phyloP scores from a whole-genome alignment of 2,888 invertebrate species.

The Syrista parreyssii region DNA sequence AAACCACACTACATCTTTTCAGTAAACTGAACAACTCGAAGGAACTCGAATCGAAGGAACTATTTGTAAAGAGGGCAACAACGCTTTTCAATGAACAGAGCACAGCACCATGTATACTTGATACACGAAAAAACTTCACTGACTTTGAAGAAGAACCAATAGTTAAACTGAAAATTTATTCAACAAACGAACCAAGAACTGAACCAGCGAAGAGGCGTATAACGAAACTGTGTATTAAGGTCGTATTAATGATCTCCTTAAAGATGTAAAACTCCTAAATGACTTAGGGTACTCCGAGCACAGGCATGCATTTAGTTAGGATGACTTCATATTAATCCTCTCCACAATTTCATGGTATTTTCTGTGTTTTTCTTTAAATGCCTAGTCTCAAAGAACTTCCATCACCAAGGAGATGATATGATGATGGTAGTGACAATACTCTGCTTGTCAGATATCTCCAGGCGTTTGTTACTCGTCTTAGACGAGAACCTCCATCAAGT shows the following conservation, averaged over 20 bases:
- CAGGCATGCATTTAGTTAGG: neutral
- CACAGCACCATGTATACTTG: neutral
- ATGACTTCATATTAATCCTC: neutral
- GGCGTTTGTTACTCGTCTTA: neutral
- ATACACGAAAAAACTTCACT: neutral
- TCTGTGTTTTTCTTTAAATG: neutral
- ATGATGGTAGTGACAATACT: neutral
- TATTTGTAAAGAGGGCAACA: neutral
- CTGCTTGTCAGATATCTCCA: neutral
- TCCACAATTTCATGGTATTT: neutral
- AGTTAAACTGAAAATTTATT: neutral
- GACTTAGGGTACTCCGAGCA: neutral
- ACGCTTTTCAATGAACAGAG: neutral
- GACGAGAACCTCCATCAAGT: neutral
- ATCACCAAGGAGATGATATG: neutral
- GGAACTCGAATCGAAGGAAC: neutral
- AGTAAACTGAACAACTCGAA: neutral
- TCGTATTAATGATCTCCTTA: neutral
- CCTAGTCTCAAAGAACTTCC: neutral
- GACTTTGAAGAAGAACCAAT: neutral
- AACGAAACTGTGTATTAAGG: neutral
- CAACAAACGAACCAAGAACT: neutral
- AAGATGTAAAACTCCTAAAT: neutral
- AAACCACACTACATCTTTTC: neutral
- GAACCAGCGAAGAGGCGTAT: neutral